A percentile compares a stretch with the other conserved stretches of the same genome.
phyloP scores from a whole-genome alignment of 2,113 vertebrate species.

The Scytalopus superciliaris region DNA sequence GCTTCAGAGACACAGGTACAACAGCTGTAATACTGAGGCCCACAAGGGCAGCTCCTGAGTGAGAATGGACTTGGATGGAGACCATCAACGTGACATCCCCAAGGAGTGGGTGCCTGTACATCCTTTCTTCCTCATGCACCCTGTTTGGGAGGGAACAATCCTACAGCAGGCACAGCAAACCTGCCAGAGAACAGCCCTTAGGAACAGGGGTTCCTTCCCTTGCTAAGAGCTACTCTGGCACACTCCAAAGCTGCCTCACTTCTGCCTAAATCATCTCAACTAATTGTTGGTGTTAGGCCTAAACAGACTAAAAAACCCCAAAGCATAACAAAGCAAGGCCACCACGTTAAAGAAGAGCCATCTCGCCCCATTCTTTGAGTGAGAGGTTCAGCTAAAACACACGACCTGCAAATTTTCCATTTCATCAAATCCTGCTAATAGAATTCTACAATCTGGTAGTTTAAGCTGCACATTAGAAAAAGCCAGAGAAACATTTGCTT shows the following conservation, averaged over 20 bases:
- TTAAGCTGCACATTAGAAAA: constrained; percentile 25
- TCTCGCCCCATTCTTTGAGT: neutral
- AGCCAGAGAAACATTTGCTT: constrained; percentile 69
- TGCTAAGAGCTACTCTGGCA: neutral
- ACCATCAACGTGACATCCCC: accelerated
- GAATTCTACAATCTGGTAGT: constrained; percentile 44
- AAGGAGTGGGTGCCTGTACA: accelerated
- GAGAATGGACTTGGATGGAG: neutral
- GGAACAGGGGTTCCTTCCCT: neutral
- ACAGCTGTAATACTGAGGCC: neutral
- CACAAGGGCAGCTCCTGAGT: neutral
- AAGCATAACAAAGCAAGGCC: neutral
- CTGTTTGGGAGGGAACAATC: neutral
- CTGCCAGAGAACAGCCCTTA: accelerated
- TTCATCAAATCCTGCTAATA: constrained; percentile 32
- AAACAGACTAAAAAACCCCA: neutral
- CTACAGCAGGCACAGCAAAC: neutral
- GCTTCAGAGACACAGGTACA: neutral
- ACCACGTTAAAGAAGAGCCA: neutral
- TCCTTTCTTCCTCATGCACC: accelerated
- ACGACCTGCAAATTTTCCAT: constrained; percentile 44
- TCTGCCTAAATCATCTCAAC: neutral
- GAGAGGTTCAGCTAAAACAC: neutral
- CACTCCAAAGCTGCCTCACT: neutral
- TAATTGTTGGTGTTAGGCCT: accelerated